Base-by-base conservation (phyloP, 1,140 invertebrate species). In the Cydia amplana region DNA sequence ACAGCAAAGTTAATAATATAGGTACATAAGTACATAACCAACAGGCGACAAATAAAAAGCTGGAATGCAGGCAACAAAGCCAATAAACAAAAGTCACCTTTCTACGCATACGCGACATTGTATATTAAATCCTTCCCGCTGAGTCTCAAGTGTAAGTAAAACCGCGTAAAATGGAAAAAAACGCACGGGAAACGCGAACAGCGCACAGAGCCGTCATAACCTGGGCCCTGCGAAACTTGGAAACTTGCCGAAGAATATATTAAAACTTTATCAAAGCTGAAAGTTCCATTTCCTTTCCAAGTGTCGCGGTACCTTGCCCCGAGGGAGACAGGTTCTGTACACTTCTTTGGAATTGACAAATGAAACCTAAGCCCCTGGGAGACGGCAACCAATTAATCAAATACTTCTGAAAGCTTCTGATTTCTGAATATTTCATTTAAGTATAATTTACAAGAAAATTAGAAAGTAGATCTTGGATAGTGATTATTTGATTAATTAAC, bases 191-290 rank as follows among this genome's bases (percentile, higher is more conserved):
- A 73, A 78, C 78, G 81, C 83, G 77, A 73, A 72, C 77, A 78
- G 83, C 77, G 86, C 82, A 79, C 82, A 78, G 80, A 87, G 83
- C 79, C 85, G 82, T 88, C 89, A 91, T 90, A 91, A 90, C 88
- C 81, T 83, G 77, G 74, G 78, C 78, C 78, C 78, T 74, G 76
- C 78, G 82, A 86, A 88, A 89, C 77, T 88, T 83, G 80, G 77
- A 77, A 88, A 88, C 84, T 89, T 84, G 79, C 83, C 83, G 83
- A 91, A 89, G 90, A 91, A 91, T 91, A 90, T 88, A 90, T 91
- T 91, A 91, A 91, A 91, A 91, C 87, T 91, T 91, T 89, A 86
- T 90, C 88, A 90, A 91, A 91, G 90, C 86, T 82, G 74, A 83
- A 87, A 91, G 83, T 89, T 88, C 85, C 78, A 85, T 90, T 90